Conservation (phyloP, 2,888 invertebrate genomes). For the Panopea generosa region DNA sequence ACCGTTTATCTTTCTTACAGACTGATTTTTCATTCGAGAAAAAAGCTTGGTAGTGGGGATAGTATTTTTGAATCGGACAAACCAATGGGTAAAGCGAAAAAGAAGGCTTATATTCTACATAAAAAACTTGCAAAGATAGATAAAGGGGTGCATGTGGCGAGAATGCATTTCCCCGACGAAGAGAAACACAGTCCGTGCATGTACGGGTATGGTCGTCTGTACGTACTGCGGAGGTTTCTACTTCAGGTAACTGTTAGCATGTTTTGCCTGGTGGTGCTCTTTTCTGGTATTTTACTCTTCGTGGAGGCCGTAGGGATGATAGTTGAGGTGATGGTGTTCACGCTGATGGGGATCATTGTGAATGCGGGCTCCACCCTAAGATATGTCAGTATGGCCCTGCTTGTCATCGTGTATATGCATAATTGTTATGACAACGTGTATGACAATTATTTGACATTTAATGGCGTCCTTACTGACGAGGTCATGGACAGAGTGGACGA, state of each 20-base stretch:
- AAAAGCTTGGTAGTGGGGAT: constrained; percentile 64
- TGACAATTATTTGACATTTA: constrained; percentile 83
- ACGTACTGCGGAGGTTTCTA: constrained; percentile 44
- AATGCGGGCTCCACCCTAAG: constrained; percentile 81
- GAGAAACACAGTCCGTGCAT: constrained; percentile 66
- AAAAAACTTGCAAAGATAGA: constrained; percentile 69
- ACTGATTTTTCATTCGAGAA: constrained; percentile 77
- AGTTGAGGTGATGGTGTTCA: constrained; percentile 81
- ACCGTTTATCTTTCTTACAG: constrained; percentile 80
- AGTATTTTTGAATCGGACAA: constrained; percentile 56
- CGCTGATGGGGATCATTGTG: constrained; percentile 83
- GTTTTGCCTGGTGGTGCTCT: constrained; percentile 74
- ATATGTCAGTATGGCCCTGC: constrained; percentile 81
- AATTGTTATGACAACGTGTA: constrained; percentile 84
- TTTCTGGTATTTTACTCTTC: constrained; percentile 76
- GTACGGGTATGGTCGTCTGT: constrained; percentile 59
- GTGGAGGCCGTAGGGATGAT: constrained; percentile 80
- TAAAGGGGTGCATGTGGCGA: constrained; percentile 62
- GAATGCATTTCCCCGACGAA: constrained; percentile 47
- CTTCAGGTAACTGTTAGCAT: constrained; percentile 68
- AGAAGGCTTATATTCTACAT: constrained; percentile 64
- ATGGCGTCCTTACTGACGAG: constrained; percentile 80
- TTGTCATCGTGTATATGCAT: constrained; percentile 83
- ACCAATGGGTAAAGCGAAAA: constrained; percentile 57
- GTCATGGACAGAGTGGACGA: constrained; percentile 81